Percentiles rank a stretch among this genome's conserved stretches.
These are phyloP conservation scores for Paracentrotus lividus DNA, from an alignment of 53 echinoderm and acorn worm genomes.

Conservation along the genomic window DNA sequence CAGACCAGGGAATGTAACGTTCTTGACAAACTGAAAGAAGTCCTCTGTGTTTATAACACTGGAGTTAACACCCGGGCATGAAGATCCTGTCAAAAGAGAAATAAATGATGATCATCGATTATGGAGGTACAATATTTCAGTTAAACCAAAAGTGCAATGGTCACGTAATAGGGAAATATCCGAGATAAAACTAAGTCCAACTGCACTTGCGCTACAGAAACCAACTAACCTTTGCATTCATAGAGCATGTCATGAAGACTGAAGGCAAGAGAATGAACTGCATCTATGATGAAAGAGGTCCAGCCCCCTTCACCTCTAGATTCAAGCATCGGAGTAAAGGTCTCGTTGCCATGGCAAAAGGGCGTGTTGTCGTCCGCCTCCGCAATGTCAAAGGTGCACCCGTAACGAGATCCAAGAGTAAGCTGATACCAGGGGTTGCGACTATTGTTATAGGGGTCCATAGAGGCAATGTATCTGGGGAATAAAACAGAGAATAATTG, in stretches of 20 bases:
- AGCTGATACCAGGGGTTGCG: constrained; percentile 93
- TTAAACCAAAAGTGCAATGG: background rate
- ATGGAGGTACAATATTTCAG: no score
- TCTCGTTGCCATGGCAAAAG: constrained; percentile 81
- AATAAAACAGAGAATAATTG: background rate
- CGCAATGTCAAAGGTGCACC: constrained; percentile 76
- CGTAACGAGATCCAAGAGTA: constrained; percentile 73
- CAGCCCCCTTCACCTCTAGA: constrained; percentile 74
- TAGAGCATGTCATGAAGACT: constrained; percentile 84
- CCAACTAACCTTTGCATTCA: constrained; percentile 68
- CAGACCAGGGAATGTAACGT: constrained; percentile 85
- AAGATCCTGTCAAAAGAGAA: background rate
- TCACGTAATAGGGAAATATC: no score
- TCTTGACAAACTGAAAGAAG: constrained; percentile 80
- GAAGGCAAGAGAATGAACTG: constrained; percentile 86
- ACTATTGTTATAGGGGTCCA: constrained; percentile 81
- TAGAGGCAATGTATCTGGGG: constrained; percentile 76
- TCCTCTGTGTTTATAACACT: constrained; percentile 46
- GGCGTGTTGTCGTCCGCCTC: constrained; percentile 50
- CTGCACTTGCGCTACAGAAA: background rate
- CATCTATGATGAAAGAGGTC: constrained; percentile 90
- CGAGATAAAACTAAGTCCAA: background rate
- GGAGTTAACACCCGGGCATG: constrained; percentile 14
- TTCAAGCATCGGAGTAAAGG: constrained; percentile 78
- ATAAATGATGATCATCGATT: background rate